Evolutionary conservation across 2,888 invertebrate species (phyloP), one percentile per base, ranked within the genome.

Genomic region (Rhopalosiphum nymphaeae): DNA sequence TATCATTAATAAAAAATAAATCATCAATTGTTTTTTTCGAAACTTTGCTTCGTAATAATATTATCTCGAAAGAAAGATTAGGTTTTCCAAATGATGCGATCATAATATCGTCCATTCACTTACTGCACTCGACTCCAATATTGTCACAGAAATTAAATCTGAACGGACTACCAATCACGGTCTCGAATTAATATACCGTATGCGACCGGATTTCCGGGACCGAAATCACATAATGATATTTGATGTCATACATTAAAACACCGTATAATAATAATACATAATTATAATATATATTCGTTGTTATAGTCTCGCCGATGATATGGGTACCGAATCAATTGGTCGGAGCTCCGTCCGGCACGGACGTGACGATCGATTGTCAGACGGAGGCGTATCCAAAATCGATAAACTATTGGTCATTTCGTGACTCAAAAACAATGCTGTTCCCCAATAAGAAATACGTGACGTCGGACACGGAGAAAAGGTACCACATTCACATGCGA

Each of bases 271-370:
- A n/a, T n/a, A 67, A n/a, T 67, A n/a, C 16, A 26, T 25, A 2
- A 10, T 85, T 10, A 42, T 78, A 78, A 10, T 78, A 78, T 44
- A 4, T 88, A 36, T 53, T 26, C 57, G 95, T 95, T 95, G 94
- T 96, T 96, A 49, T 96, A 98, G 98, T 98, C 96, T 98, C 98
- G 0, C 98, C 98, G 91, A 98, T 98, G 98, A 98, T 98, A 96
- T 98, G 98, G 98, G 98, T 98, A 95, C 98, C 98, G 94, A 98
- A 98, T 96, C 98, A 98, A 96, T 96, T 98, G 96, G 98, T 98
- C 95, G 98, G 98, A 3, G 98, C 98, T 57, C 98, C 98, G 94
- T 97, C 98, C 94, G 98, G 98, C 95, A 98, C 98, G 91, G 98
- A 98, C 96, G 98, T 98, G 95, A 98, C 98, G 89, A 97, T 99